Conservation (phyloP, 1,140 invertebrate species). For the Trichomalopsis sarcophagae region DNA sequence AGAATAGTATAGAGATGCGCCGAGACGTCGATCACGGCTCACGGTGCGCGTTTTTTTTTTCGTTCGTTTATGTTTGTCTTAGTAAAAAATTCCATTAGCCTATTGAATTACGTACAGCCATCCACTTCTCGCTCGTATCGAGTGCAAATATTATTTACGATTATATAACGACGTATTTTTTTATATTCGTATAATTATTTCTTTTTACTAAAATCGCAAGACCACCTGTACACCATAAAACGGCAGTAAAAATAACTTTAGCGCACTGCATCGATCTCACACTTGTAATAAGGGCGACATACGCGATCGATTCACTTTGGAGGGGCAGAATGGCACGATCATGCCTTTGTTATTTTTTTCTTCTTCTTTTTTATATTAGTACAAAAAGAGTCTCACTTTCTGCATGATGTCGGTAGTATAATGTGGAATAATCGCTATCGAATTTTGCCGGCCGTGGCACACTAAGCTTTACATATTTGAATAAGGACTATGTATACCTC, state of each 20-base stretch:
- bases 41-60: background rate
- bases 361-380: constrained; percentile 20
- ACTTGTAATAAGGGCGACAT: constrained; percentile 20
- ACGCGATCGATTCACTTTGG: constrained; percentile 38
- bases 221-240: constrained; percentile 54
- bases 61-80: constrained; percentile 34
- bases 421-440: background rate
- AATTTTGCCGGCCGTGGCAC: background rate
- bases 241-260: constrained; percentile 63
- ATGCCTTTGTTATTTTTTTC: constrained; percentile 6
- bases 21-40: background rate
- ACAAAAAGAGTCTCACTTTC: constrained; percentile 53
- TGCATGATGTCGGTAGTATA: constrained; percentile 40
- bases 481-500: background rate
- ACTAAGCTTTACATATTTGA: background rate
- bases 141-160: constrained; percentile 41
- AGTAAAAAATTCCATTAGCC: constrained; percentile 52
- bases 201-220: constrained; percentile 50
- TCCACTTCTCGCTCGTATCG: constrained; percentile 1
- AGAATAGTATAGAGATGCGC: background rate
- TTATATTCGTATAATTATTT: constrained; percentile 41
- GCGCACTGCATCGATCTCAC: constrained; percentile 49
- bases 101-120: constrained; percentile 37
- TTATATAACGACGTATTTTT: constrained; percentile 10
- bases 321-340: constrained; percentile 28